A percentile compares a stretch with the other conserved stretches of the same genome.
phyloP scores from a whole-genome alignment of 2,113 vertebrate species.

The Orycteropus afer region DNA sequence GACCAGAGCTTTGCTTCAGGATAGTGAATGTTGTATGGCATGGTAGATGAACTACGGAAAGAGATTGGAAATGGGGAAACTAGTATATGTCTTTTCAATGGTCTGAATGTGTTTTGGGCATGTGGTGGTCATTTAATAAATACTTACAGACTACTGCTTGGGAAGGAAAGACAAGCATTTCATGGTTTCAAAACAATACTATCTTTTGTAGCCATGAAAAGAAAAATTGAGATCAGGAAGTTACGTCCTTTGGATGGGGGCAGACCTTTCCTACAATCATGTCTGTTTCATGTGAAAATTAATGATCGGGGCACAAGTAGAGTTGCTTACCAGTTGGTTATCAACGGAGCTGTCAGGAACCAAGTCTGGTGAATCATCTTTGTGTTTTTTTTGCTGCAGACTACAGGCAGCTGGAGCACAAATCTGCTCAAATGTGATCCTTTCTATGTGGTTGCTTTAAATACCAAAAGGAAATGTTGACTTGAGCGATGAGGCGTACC shows the following conservation, averaged over 20 bases:
- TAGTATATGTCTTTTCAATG: too few relatives aligned
- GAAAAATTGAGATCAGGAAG: not conserved
- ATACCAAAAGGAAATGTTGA: slow-evolving; percentile 69
- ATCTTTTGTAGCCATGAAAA: not conserved
- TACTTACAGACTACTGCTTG: not conserved
- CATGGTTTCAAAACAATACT: not conserved
- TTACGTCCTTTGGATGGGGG: not conserved
- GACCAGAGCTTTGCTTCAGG: not conserved
- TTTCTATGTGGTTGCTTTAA: slow-evolving; percentile 55
- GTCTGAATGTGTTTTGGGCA: not conserved
- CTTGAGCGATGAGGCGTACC: slow-evolving; percentile 40
- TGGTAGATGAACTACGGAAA: not conserved
- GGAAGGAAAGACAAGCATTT: not conserved
- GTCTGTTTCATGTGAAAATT: slow-evolving; percentile 70
- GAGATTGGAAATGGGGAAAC: not conserved
- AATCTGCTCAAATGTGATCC: slow-evolving; percentile 57
- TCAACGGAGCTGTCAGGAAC: slow-evolving; percentile 64
- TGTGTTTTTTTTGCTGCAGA: slow-evolving; percentile 54
- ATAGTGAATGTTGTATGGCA: not conserved
- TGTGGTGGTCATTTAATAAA: not conserved
- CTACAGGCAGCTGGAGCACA: slow-evolving; percentile 56
- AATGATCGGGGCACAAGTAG: slow-evolving; percentile 73
- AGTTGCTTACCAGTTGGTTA: slow-evolving; percentile 78
- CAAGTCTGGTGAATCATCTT: slow-evolving; percentile 74
- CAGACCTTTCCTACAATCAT: slow-evolving; percentile 49